Evolutionary conservation across 2,888 invertebrate genomes (phyloP).

Genomic region (Tridacna gigas): DNA sequence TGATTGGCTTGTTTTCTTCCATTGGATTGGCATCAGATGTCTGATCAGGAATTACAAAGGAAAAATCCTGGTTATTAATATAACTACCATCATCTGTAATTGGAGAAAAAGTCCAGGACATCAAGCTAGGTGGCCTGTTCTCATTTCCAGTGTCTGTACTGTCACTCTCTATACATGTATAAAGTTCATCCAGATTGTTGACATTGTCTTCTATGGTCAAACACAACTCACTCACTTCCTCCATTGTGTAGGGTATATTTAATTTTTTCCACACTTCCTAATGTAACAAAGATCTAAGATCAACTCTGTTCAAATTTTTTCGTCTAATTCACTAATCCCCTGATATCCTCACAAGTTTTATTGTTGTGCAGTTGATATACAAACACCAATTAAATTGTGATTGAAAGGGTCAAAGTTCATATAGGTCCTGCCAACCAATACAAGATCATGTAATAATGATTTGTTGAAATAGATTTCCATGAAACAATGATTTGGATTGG

Average conservation of each 20-base stretch:
- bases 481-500: conserved; percentile 15
- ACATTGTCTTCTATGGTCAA: conserved; percentile 44
- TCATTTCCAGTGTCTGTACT: conserved; percentile 22
- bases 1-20: not conserved
- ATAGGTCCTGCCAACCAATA: not conserved
- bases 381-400: too few relatives aligned
- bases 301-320: not conserved
- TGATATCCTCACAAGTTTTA: not conserved
- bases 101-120: conserved; percentile 69
- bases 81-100: conserved; percentile 26
- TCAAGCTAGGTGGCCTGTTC: conserved; percentile 46
- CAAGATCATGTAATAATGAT: not conserved
- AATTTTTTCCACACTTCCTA: not conserved
- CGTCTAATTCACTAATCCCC: conserved; percentile 1
- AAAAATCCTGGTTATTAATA: conserved; percentile 1
- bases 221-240: conserved; percentile 54
- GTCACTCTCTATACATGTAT: conserved; percentile 40
- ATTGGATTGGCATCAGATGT: conserved; percentile 4
- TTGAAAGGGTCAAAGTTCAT: not conserved
- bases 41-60: conserved; percentile 24
- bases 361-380: too few relatives aligned
- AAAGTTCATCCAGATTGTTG: conserved; percentile 49
- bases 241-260: conserved; percentile 30
- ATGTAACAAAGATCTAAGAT: conserved; percentile 5
- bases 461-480: not conserved